Conservation (phyloP, 2,113 vertebrate genomes). For the Lipophrys pholis region DNA sequence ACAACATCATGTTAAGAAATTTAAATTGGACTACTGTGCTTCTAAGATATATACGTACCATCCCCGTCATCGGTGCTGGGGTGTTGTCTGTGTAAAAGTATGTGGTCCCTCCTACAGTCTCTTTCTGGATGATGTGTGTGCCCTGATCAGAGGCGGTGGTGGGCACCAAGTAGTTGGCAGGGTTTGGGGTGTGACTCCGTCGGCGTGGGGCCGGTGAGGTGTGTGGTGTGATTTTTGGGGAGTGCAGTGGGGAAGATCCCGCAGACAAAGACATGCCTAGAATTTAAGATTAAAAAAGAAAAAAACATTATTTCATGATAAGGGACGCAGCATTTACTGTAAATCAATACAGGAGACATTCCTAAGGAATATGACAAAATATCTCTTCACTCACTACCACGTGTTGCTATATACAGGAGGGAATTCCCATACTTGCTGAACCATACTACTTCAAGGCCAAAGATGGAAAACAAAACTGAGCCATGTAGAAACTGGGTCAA, state of each 20-base stretch:
- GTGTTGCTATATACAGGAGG: neutral
- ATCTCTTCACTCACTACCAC: neutral
- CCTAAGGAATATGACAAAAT: too few species aligned
- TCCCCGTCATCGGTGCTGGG: conserved; percentile 93
- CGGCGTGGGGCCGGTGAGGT: conserved; percentile 96
- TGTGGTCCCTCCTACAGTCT: conserved; percentile 98
- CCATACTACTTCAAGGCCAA: neutral
- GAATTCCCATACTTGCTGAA: conserved; percentile 18
- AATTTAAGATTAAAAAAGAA: conserved; percentile 40
- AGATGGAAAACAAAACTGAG: conserved; percentile 45
- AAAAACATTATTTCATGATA: neutral
- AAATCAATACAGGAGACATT: too few species aligned
- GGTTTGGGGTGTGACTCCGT: conserved; percentile 98
- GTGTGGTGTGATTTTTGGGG: conserved; percentile 99
- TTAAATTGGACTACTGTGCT: neutral
- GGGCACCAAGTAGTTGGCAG: conserved; percentile 97
- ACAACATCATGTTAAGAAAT: too few species aligned
- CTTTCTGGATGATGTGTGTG: conserved; percentile 96
- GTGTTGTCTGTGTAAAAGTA: conserved; percentile 99
- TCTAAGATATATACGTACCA: conserved; percentile 83
- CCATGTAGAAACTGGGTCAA: neutral
- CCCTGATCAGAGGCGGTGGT: conserved; percentile 91
- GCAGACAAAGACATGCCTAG: conserved; percentile 98
- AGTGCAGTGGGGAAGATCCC: conserved; percentile 98
- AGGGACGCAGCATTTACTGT: neutral